These are phyloP conservation scores for Rhabdophis nuchalis DNA, from an alignment of 2,797 vertebrate genomes.

Conservation along the genomic window DNA sequence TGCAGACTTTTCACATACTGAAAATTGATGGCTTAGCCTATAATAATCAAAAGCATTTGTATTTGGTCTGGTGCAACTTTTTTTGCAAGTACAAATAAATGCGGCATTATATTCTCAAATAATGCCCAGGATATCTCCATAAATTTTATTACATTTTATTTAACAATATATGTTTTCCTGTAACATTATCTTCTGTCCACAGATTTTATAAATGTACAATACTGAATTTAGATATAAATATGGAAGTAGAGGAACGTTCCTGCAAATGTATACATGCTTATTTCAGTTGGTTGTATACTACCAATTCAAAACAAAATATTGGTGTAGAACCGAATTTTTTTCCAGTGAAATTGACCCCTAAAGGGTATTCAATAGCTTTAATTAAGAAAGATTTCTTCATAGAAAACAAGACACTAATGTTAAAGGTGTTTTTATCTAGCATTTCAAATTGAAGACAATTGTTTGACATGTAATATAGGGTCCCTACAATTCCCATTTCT, in stretches of 20 bases:
- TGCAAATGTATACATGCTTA: neutral
- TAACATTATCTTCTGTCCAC: neutral
- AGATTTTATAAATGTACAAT: neutral
- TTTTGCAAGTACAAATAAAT: neutral
- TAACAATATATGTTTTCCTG: neutral
- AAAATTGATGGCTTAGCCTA: neutral
- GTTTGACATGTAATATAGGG: neutral
- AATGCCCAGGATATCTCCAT: neutral
- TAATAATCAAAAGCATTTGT: neutral
- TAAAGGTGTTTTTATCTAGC: neutral
- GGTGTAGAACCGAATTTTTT: neutral
- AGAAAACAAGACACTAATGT: neutral
- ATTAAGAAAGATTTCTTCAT: neutral
- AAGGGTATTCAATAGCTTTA: neutral
- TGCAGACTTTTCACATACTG: neutral
- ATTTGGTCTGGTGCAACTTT: neutral
- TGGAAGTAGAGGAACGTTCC: neutral
- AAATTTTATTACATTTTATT: neutral
- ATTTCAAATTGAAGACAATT: conserved; percentile 8
- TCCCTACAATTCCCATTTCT: neutral
- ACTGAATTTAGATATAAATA: neutral
- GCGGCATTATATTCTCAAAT: neutral
- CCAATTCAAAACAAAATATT: neutral
- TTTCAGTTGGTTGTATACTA: neutral
- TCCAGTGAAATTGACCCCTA: neutral